A percentile compares a stretch with the other conserved stretches of the same genome.
Evolutionary conservation across 1,140 invertebrate species (phyloP).

Genomic region (Manduca sexta): DNA sequence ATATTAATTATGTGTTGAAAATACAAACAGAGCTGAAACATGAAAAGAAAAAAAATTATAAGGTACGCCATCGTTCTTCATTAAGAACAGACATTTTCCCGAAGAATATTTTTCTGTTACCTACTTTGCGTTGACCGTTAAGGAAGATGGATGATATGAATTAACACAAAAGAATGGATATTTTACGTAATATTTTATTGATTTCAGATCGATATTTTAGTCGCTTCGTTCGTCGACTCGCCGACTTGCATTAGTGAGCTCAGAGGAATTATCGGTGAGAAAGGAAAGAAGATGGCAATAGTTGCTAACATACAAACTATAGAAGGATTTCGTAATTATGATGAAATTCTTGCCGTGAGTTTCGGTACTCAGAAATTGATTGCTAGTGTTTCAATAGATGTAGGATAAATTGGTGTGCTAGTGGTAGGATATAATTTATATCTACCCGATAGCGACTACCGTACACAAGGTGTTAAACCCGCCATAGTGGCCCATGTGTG

Average conservation of each 20-base stretch:
- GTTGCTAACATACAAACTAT: conserved; percentile 87
- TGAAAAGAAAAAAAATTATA: not conserved
- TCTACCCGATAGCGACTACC: too few relatives aligned
- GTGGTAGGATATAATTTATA: too few relatives aligned
- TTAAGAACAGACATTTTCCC: conserved; percentile 2
- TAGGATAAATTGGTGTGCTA: too few relatives aligned
- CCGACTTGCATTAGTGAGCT: conserved; percentile 79
- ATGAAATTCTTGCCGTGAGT: conserved; percentile 75
- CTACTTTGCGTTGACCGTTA: conserved; percentile 1
- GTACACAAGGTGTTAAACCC: too few relatives aligned
- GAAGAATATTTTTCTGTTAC: conserved; percentile 2
- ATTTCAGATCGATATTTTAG: conserved; percentile 80
- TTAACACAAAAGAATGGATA: conserved; percentile 2
- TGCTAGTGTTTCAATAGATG: too few relatives aligned
- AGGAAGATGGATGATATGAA: conserved; percentile 7
- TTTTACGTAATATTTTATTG: conserved; percentile 9
- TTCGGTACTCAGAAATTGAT: too few relatives aligned
- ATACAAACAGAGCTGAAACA: not conserved
- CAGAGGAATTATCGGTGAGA: conserved; percentile 76
- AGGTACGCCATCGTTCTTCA: conserved; percentile 5
- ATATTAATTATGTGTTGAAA: not conserved
- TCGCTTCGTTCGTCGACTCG: conserved; percentile 86
- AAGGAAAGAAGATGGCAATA: conserved; percentile 82
- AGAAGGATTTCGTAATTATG: conserved; percentile 82
- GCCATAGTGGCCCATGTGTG: too few relatives aligned